Base-by-base conservation (phyloP, 1,140 invertebrate genomes). In the Aphelinus atriplicis region DNA sequence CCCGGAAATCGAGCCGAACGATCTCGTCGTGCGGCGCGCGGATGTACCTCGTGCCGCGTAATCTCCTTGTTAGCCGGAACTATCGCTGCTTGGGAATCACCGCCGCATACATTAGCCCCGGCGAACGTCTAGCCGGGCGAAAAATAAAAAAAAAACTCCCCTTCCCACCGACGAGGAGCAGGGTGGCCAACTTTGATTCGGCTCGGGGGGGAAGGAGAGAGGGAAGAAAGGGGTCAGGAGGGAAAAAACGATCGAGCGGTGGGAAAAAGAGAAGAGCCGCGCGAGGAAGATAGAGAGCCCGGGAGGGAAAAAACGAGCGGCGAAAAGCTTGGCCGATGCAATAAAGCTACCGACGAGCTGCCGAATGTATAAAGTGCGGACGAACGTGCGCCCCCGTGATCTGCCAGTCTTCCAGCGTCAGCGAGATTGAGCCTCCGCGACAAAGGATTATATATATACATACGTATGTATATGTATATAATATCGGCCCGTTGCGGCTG, bases 381-480 rank as follows among this genome's bases (percentile, higher is more conserved):
- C 42, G 26, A 60, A 26, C 45, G 42, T 60, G 58, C 4, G 42
- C 26, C 2, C 47, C 10, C 5, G 5, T 26, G 2, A 10, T 26
- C 2, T 47, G 4, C 9, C n/a, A 26, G 3, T 47, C 4, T n/a
- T 45, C 51, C 2, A 61, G 47, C 47, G 47, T 65, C 56, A 55
- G 56, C 48, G 3, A 61, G 10, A 73, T 67, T 60, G 50, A 67
- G 57, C 26, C 4, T 51, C n/a, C n/a, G 7, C 2, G 1, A 43
- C 53, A 45, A 50, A 61, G 50, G 46, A 7, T 67, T 67, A 67
- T 67, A 67, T 73, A 65, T 42, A 64, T 26, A 26, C 26, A 26
- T 26, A 26, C 26, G 26, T 26, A 26, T 26, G 26, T 26, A 26
- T 26, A 26, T 26, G 26, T 26, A 26, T 26, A 26, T 26, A 26